Evolutionary conservation across 2,113 vertebrate species (phyloP).

Genomic region (Tachysurus vachellii): DNA sequence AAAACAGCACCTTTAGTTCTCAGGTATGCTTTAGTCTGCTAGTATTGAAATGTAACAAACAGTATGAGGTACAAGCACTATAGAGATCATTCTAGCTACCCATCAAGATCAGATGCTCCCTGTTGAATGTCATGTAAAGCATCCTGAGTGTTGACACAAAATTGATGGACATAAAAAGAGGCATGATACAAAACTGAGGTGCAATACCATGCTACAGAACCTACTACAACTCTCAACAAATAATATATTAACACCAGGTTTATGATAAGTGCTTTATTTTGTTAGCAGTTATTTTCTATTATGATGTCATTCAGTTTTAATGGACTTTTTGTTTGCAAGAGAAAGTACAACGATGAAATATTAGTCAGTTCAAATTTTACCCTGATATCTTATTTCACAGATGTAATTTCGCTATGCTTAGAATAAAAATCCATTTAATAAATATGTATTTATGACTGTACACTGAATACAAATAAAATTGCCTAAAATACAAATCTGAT

Average conservation of each 20-base stretch:
- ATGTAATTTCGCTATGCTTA: background rate
- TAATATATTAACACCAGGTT: background rate
- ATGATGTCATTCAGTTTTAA: background rate
- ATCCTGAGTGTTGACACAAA: background rate
- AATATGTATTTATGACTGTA: constrained; percentile 39
- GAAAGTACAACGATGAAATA: constrained; percentile 12
- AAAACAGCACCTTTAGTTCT: background rate
- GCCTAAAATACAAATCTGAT: background rate
- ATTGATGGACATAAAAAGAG: background rate
- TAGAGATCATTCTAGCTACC: background rate
- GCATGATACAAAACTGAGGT: background rate
- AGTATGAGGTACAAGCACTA: background rate
- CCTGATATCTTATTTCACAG: constrained; percentile 10
- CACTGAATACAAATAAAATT: constrained; percentile 32
- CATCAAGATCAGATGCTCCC: background rate
- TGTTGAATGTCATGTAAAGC: constrained; percentile 6
- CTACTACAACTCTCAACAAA: constrained; percentile 13
- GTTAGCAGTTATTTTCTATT: background rate
- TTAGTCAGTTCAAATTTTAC: background rate
- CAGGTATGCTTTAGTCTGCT: background rate
- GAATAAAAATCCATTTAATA: background rate
- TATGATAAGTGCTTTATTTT: background rate
- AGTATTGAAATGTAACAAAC: background rate
- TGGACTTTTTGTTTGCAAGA: constrained; percentile 1
- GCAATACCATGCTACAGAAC: background rate